Evolutionary conservation across 2,113 vertebrate genomes (phyloP).

Genomic region (Pterocles orientalis): DNA sequence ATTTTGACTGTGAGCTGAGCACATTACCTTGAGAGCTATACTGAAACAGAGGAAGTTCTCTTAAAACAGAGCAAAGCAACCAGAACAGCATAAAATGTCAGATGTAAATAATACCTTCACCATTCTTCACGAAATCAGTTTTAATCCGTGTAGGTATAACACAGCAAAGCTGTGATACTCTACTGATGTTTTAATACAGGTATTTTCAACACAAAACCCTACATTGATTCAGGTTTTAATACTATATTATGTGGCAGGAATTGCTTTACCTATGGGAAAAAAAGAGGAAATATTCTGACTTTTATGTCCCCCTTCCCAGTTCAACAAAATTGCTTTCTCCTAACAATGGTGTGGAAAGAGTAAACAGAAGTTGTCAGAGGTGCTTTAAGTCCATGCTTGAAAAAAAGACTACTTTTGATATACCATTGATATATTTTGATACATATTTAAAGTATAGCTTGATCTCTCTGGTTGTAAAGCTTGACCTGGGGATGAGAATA

Average conservation of each 20-base stretch:
- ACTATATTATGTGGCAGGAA: background rate
- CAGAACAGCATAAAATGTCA: background rate
- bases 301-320: background rate
- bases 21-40: background rate
- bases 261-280: background rate
- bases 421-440: background rate
- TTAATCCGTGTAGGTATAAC: background rate
- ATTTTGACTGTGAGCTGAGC: background rate
- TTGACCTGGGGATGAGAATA: background rate
- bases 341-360: background rate
- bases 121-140: background rate
- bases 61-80: background rate
- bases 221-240: background rate
- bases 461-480: background rate
- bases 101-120: background rate
- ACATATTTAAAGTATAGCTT: background rate
- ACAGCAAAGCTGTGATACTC: background rate
- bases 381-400: background rate
- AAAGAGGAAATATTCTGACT: background rate
- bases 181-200: background rate
- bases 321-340: background rate
- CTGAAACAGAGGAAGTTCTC: background rate
- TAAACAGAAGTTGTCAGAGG: background rate
- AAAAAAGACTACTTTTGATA: background rate
- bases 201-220: background rate